Base-by-base conservation (phyloP, 2,888 invertebrate genomes). In the Epirrita christyi region DNA sequence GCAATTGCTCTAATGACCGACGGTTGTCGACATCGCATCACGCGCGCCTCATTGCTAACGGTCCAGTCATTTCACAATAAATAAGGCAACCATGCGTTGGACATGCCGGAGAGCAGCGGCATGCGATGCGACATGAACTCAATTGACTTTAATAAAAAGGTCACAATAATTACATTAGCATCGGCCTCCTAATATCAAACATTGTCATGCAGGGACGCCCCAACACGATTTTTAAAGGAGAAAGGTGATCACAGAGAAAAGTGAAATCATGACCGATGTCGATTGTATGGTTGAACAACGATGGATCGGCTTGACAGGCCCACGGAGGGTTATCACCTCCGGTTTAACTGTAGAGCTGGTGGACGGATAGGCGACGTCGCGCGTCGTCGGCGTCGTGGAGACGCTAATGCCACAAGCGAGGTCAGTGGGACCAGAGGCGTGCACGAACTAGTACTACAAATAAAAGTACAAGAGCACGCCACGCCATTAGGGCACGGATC, bases 111-210 rank as follows among this genome's bases (percentile, higher is more conserved):
- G 52, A 56, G 28, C 46, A 27, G 29, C n/a, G n/a, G n/a, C n/a
- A n/a, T n/a, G n/a, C n/a, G n/a, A n/a, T n/a, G 21, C 51, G 46
- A 50, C 50, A 50, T 49, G 60, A 36, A 47, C 63, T 71, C 74
- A 87, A 85, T 88, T 88, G 86, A 85, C 82, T 80, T 76, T 80
- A 86, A 86, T 88, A 78, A 78, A 86, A 83, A 87, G 87, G 86
- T 88, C 88, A 80, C 70, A 59, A 63, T 87, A 85, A 86, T 88
- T 83, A 75, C 76, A 85, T 88, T 86, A 88, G 76, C 81, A 73
- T 55, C 65, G 73, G 67, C 71, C 73, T 76, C 55, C 75, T 63
- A 63, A 85, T 75, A 72, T 77, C 73, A 75, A 72, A 70, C 76
- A 72, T 63, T 70, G 70, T 70, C 75, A 72, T 42, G 47, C 48